phyloP scores from a whole-genome alignment of 2,888 invertebrate species.

The Tipula confusa region DNA sequence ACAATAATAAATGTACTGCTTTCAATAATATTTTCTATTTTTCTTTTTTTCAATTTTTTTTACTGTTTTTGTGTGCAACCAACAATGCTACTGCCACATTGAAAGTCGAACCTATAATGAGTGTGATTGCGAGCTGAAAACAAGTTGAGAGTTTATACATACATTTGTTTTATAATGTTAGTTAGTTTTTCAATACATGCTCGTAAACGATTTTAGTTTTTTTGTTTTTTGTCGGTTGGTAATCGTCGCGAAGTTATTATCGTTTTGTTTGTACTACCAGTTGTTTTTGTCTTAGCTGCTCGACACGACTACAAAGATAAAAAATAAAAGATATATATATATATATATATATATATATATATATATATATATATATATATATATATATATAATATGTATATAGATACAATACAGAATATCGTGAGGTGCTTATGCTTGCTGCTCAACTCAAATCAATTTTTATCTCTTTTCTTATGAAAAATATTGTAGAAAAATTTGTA shows the following conservation, averaged over 20 bases:
- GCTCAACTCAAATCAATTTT: not conserved
- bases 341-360: no score
- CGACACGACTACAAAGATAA: no score
- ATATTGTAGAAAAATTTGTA: not conserved
- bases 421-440: not conserved
- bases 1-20: not conserved
- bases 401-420: not conserved
- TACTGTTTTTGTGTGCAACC: not conserved
- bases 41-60: not conserved
- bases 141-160: not conserved
- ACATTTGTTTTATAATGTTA: not conserved
- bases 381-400: no score
- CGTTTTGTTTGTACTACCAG: not conserved
- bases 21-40: not conserved
- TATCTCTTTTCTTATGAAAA: not conserved
- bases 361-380: no score
- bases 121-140: not conserved
- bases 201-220: not conserved
- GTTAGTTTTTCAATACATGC: not conserved
- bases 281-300: not conserved
- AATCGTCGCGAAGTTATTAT: slow-evolving; percentile 3
- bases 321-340: no score
- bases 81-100: slow-evolving; percentile 25
- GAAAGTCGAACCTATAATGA: slow-evolving; percentile 29
- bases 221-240: not conserved